A percentile compares a stretch with the other conserved stretches of the same genome.
Evolutionary conservation across 2,113 vertebrate species (phyloP).

Genomic region (Cyanocitta stelleri): DNA sequence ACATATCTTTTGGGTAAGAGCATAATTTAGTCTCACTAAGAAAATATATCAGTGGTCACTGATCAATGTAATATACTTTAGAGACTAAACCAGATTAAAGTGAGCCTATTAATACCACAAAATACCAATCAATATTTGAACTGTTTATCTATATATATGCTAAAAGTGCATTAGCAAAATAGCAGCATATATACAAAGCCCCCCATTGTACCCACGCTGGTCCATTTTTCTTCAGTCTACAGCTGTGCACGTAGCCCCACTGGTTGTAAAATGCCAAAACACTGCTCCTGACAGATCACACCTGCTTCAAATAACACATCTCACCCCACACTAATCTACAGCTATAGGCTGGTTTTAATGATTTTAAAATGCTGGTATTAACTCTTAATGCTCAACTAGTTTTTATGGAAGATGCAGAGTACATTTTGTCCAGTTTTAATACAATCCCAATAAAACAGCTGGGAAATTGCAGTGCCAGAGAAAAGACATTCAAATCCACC

Average conservation of each 20-base stretch:
- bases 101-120: conserved; percentile 32
- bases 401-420: conserved; percentile 73
- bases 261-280: conserved; percentile 68
- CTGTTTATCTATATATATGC: conserved; percentile 58
- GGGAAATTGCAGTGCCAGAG: conserved; percentile 71
- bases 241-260: conserved; percentile 56
- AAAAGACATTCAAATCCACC: conserved; percentile 75
- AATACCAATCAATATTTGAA: conserved; percentile 50
- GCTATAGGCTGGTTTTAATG: conserved; percentile 60
- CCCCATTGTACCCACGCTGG: conserved; percentile 25
- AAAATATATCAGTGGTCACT: conserved; percentile 44
- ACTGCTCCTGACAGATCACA: conserved; percentile 64
- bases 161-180: conserved; percentile 58
- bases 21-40: conserved; percentile 33
- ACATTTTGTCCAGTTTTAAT: conserved; percentile 75
- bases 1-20: conserved; percentile 17
- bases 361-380: conserved; percentile 66
- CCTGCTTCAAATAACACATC: conserved; percentile 63
- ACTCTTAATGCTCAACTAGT: conserved; percentile 70
- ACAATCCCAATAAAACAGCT: conserved; percentile 73
- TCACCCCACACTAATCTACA: conserved; percentile 58
- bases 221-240: conserved; percentile 44
- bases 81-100: conserved; percentile 56
- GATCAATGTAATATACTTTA: conserved; percentile 54
- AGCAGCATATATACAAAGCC: conserved; percentile 57